Percentiles rank a stretch among this genome's conserved stretches.
These are phyloP conservation scores for Yponomeuta plumbellus DNA, from an alignment of 2,888 invertebrate species.

Conservation along the genomic window DNA sequence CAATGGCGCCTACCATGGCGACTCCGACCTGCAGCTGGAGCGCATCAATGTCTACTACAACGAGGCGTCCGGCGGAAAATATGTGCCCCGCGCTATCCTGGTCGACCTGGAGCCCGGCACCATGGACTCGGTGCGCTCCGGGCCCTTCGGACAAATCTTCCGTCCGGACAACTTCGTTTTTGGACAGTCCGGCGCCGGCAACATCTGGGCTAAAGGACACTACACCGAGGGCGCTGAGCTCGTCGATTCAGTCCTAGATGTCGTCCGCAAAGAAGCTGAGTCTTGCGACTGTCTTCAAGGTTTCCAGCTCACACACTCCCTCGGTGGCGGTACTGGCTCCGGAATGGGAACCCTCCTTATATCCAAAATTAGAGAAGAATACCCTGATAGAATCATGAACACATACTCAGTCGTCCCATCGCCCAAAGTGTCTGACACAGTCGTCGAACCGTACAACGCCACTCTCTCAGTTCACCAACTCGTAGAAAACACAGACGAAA, in stretches of 20 bases:
- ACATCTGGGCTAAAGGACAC: conserved; percentile 82
- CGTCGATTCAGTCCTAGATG: conserved; percentile 86
- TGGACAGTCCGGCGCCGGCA: conserved; percentile 78
- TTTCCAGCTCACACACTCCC: conserved; percentile 90
- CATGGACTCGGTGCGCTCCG: conserved; percentile 82
- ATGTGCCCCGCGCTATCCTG: conserved; percentile 64
- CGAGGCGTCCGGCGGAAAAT: conserved; percentile 84
- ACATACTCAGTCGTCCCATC: conserved; percentile 90
- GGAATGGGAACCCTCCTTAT: conserved; percentile 85
- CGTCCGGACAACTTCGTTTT: conserved; percentile 86
- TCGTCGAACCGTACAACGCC: conserved; percentile 87
- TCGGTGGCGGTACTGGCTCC: conserved; percentile 72
- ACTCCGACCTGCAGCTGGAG: conserved; percentile 94
- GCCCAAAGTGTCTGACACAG: conserved; percentile 86
- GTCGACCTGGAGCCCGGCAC: conserved; percentile 67
- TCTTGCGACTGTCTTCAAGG: conserved; percentile 94
- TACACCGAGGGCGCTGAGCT: conserved; percentile 82
- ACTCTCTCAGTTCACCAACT: conserved; percentile 91
- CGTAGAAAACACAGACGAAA: conserved; percentile 94
- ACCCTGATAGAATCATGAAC: conserved; percentile 93
- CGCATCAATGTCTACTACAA: conserved; percentile 98
- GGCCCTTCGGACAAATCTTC: conserved; percentile 85
- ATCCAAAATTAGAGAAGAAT: conserved; percentile 93
- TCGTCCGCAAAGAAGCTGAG: conserved; percentile 91
- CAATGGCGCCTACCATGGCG: conserved; percentile 92